Percentiles rank a stretch among this genome's conserved stretches.
These are phyloP conservation scores for Teleogryllus oceanicus DNA, from an alignment of 2,888 invertebrate genomes.

Conservation along the genomic window DNA sequence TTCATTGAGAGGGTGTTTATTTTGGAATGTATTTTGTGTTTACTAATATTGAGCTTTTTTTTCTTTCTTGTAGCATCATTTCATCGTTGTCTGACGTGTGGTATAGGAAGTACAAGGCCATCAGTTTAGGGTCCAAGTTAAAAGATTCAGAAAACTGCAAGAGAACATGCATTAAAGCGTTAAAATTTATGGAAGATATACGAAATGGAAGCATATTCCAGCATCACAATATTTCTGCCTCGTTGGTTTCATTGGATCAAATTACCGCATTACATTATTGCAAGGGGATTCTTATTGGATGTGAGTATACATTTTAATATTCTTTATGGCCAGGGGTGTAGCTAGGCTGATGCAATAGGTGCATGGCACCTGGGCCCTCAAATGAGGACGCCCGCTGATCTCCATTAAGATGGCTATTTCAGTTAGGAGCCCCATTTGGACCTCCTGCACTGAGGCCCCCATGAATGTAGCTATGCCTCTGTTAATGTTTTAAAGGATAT, in stretches of 20 bases:
- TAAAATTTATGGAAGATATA: slow-evolving; percentile 29
- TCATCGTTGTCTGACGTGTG: slow-evolving; percentile 31
- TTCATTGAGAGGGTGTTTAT: too few relatives aligned
- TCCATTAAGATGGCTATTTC: too few relatives aligned
- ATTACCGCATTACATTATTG: slow-evolving; percentile 33
- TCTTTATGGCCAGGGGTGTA: too few relatives aligned
- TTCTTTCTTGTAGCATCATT: slow-evolving; percentile 31
- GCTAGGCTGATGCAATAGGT: too few relatives aligned
- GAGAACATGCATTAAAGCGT: slow-evolving; percentile 24
- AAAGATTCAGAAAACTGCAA: slow-evolving; percentile 31
- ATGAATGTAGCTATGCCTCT: too few relatives aligned
- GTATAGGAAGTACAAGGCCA: slow-evolving; percentile 29
- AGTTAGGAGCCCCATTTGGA: too few relatives aligned
- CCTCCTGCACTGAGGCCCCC: too few relatives aligned
- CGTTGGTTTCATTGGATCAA: slow-evolving; percentile 30
- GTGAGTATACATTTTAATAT: slow-evolving; percentile 25
- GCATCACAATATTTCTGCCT: slow-evolving; percentile 29
- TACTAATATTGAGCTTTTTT: background rate
- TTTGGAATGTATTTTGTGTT: too few relatives aligned
- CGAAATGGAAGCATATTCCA: slow-evolving; percentile 29
- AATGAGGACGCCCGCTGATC: too few relatives aligned
- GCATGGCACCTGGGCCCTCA: too few relatives aligned
- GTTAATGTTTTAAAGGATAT: too few relatives aligned
- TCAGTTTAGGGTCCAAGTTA: slow-evolving; percentile 25
- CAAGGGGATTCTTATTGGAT: slow-evolving; percentile 32